Evolutionary conservation across 2,113 vertebrate genomes (phyloP), one percentile per base, ranked within the genome.

Genomic region (Piaya cayana): DNA sequence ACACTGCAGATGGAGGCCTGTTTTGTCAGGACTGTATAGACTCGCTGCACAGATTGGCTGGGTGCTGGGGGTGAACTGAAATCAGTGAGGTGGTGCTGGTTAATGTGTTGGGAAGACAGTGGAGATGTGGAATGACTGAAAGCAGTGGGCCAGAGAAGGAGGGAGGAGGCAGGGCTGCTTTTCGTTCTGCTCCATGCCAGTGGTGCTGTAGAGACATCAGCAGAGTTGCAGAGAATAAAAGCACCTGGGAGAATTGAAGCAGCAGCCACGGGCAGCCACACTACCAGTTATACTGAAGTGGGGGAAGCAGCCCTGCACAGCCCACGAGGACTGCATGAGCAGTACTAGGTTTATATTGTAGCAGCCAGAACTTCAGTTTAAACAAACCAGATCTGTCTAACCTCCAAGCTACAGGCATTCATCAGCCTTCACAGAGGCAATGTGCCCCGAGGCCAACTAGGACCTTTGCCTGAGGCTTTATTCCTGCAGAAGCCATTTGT

Each of bases 331-430:
- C 62, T 96, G 70, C 67, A 53, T 21, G 23, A 95, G 94, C 94
- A 92, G 90, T 93, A 96, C 88, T 94, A 95, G 88, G 76, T 94
- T 96, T 95, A 88, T 83, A 76, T 82, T 97, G 85, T 90, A 94
- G 93, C 87, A 94, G 96, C 94, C 95, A 95, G 93, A 86, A 91
- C 79, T 88, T 95, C 12, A 67, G 34, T 95, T 96, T 93, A 96
- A 97, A 95, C 89, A 94, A 96, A 96, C 88, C 52, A 52, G 95
- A 92, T 60, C 92, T 94, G 92, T 90, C 85, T 91, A 92, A 95
- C 75, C 82, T 91, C 91, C 79, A 78, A 88, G 92, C 88, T 95
- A 72, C 80, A 93, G 80, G 76, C 91, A 84, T 94, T 93, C 90
- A 92, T 96, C 94, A 90, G 82, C 71, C 82, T 90, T 90, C 82